Percentiles rank a stretch among this genome's conserved stretches.
These are phyloP conservation scores for Amblyteles armatorius DNA, from an alignment of 2,888 invertebrate species.

Conservation along the genomic window DNA sequence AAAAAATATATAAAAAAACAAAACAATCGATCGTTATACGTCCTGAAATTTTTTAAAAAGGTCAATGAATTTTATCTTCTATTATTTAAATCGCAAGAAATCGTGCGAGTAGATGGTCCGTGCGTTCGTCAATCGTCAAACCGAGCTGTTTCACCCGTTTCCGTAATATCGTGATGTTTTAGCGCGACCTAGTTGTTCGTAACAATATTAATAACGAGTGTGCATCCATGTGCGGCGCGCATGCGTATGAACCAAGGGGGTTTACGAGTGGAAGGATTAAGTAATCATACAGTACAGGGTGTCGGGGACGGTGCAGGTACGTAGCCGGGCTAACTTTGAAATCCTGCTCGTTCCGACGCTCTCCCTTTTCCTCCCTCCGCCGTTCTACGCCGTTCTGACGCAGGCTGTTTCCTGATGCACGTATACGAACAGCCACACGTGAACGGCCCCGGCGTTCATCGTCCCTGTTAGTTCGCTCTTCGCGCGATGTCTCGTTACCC, in stretches of 20 bases:
- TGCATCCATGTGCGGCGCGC: not conserved
- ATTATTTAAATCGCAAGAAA: too few species aligned
- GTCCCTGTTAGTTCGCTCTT: constrained; percentile 40
- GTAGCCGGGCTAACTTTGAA: constrained; percentile 39
- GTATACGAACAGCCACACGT: not conserved
- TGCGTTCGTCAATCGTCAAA: too few species aligned
- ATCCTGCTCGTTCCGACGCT: constrained; percentile 41
- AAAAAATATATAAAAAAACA: too few species aligned
- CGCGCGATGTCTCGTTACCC: constrained; percentile 37
- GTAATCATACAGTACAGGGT: constrained; percentile 35
- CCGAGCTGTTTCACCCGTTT: too few species aligned
- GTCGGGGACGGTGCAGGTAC: not conserved
- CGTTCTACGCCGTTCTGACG: not conserved
- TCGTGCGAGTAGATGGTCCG: too few species aligned
- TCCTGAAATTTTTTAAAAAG: too few species aligned
- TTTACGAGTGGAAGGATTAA: constrained; percentile 27
- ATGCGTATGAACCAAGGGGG: constrained; percentile 6
- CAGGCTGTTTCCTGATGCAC: not conserved
- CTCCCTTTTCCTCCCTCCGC: constrained; percentile 16
- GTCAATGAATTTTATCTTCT: too few species aligned
- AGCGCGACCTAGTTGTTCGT: not conserved
- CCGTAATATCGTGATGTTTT: too few species aligned
- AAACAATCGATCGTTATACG: too few species aligned
- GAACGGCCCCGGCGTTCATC: constrained; percentile 13
- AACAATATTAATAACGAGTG: not conserved